Conservation (phyloP, 2,113 vertebrate species). For the Oryzias woworae region DNA sequence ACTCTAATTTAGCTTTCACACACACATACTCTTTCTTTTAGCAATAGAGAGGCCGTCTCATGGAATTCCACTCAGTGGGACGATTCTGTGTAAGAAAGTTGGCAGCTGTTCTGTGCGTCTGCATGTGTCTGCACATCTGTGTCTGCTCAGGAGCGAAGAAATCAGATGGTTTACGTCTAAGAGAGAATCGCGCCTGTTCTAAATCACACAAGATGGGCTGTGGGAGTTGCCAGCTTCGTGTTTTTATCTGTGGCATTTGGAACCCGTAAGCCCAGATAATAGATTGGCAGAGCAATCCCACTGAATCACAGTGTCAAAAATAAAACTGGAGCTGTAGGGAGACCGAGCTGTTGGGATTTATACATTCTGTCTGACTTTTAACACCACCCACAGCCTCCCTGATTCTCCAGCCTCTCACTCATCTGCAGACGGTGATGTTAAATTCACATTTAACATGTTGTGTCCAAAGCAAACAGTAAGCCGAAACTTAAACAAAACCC, state of each 20-base stretch:
- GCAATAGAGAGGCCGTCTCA: slow-evolving; percentile 46
- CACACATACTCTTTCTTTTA: slow-evolving; percentile 29
- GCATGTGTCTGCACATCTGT: slow-evolving; percentile 10
- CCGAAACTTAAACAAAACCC: slow-evolving; percentile 9
- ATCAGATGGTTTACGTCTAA: slow-evolving; percentile 40
- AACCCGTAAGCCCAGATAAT: slow-evolving; percentile 23
- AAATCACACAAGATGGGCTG: slow-evolving; percentile 30
- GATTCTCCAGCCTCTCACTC: slow-evolving; percentile 8
- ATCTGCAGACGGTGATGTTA: slow-evolving; percentile 19
- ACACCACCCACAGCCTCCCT: slow-evolving; percentile 6
- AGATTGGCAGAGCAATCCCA: slow-evolving; percentile 10
- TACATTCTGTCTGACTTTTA: slow-evolving; percentile 22
- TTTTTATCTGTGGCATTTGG: slow-evolving; percentile 35
- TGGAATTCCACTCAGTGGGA: neutral
- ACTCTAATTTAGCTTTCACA: slow-evolving; percentile 6
- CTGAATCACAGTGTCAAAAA: slow-evolving; percentile 33
- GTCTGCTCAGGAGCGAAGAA: slow-evolving; percentile 35
- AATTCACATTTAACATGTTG: slow-evolving; percentile 12
- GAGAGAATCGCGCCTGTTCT: slow-evolving; percentile 40
- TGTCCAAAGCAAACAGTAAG: slow-evolving; percentile 21
- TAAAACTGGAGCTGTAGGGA: slow-evolving; percentile 13
- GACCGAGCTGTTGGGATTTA: slow-evolving; percentile 18
- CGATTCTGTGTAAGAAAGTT: slow-evolving; percentile 3
- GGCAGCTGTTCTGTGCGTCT: slow-evolving; percentile 2
- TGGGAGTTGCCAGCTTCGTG: slow-evolving; percentile 30